Percentiles rank a stretch among this genome's conserved stretches.
phyloP scores from a whole-genome alignment of 2,797 vertebrate genomes.

The Sphaeramia orbicularis region DNA sequence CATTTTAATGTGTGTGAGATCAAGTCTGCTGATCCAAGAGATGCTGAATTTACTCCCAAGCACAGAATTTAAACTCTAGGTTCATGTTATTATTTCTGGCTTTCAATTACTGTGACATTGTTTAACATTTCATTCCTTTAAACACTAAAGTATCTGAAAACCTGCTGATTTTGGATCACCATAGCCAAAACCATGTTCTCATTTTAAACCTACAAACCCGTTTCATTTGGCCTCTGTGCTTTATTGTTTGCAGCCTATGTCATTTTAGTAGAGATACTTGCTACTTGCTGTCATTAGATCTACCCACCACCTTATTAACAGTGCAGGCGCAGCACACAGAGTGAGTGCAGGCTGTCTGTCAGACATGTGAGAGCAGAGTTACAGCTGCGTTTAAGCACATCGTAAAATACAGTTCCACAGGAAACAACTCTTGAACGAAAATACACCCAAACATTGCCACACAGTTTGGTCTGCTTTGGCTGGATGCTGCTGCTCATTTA shows the following conservation, averaged over 20 bases:
- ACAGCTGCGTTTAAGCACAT: slow-evolving; percentile 69
- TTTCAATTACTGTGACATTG: neutral
- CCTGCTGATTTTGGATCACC: neutral
- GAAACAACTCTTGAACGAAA: slow-evolving; percentile 66
- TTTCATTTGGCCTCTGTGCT: slow-evolving; percentile 4
- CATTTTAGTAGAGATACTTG: slow-evolving; percentile 10
- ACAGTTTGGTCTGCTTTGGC: slow-evolving; percentile 47
- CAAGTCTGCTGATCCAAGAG: neutral
- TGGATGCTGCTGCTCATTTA: slow-evolving; percentile 30
- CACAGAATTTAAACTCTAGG: neutral
- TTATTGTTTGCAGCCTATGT: slow-evolving; percentile 4
- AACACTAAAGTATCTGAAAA: neutral
- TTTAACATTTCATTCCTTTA: neutral
- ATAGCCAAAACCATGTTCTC: neutral
- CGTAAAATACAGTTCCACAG: slow-evolving; percentile 71
- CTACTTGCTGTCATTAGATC: slow-evolving; percentile 43
- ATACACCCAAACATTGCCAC: slow-evolving; percentile 69
- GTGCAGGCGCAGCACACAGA: slow-evolving; percentile 6
- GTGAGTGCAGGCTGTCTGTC: slow-evolving; percentile 35
- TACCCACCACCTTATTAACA: slow-evolving; percentile 34
- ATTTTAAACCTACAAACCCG: neutral
- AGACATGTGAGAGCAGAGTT: slow-evolving; percentile 49
- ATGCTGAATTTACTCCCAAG: neutral
- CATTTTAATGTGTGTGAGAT: too few relatives aligned
- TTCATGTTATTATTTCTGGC: too few relatives aligned